Conservation (phyloP, 1,140 invertebrate species). For the Hyposmocoma kahamanoa region DNA sequence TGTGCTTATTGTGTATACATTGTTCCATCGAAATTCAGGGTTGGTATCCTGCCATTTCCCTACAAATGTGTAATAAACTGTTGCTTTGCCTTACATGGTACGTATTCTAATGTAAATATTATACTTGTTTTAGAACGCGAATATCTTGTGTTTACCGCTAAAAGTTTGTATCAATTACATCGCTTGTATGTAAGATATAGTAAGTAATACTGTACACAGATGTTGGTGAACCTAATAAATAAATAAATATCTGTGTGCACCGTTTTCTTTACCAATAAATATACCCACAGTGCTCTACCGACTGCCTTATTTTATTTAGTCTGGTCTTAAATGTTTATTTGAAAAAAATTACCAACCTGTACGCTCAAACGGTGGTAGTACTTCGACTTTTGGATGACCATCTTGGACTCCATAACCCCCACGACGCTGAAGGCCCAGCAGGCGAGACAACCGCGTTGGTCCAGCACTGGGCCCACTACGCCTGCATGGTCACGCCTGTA, state of each 20-base stretch:
- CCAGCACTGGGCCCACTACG: slow-evolving; percentile 77
- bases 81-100: too few species aligned
- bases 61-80: too few species aligned
- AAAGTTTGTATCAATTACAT: neutral
- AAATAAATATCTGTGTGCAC: neutral
- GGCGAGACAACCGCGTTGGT: slow-evolving; percentile 83
- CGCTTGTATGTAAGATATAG: neutral
- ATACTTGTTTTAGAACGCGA: too few species aligned
- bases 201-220: too few species aligned
- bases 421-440: slow-evolving; percentile 89
- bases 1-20: too few species aligned
- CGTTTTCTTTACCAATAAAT: neutral
- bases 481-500: slow-evolving; percentile 78
- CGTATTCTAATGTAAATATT: too few species aligned
- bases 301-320: too few species aligned
- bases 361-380: slow-evolving; percentile 75
- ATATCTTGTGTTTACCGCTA: too few species aligned
- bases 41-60: too few species aligned
- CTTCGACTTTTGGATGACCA: slow-evolving; percentile 74
- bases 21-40: too few species aligned
- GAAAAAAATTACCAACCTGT: slow-evolving; percentile 71
- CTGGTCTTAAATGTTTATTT: neutral
- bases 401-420: slow-evolving; percentile 83
- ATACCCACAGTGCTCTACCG: too few species aligned
- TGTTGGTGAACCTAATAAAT: neutral